A percentile compares a stretch with the other conserved stretches of the same genome.
Conservation (phyloP, 2,113 vertebrate genomes). For the Dryoscopus gambensis region DNA sequence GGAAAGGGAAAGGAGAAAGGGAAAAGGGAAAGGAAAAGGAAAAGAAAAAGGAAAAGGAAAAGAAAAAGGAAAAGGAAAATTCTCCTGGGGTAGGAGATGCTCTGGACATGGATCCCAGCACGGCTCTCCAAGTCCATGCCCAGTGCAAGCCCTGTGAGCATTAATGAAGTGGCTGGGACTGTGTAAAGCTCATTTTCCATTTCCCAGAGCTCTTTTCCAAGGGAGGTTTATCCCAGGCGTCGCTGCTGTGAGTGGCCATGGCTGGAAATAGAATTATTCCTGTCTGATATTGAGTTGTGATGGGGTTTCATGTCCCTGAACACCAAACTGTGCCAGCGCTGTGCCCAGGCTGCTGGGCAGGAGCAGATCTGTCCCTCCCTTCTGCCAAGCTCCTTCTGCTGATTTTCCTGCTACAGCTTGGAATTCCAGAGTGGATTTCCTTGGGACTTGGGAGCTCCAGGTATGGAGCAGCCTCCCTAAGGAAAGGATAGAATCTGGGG, state of each 20-base stretch:
- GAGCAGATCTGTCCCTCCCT: not conserved
- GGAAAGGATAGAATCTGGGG: not conserved
- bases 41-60: not conserved
- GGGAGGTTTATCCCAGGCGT: not conserved
- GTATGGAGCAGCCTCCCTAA: not conserved
- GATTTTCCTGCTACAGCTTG: not conserved
- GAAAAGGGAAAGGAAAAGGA: not conserved
- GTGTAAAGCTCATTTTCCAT: not conserved
- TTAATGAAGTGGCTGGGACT: not conserved
- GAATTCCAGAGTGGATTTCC: not conserved
- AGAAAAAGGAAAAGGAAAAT: too few relatives aligned
- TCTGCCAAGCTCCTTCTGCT: not conserved
- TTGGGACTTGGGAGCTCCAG: not conserved
- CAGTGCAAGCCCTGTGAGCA: not conserved
- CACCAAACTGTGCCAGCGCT: not conserved
- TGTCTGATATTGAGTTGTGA: not conserved
- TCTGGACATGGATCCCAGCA: not conserved
- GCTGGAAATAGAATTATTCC: conserved; percentile 15
- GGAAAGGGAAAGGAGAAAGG: too few relatives aligned
- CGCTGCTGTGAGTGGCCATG: not conserved
- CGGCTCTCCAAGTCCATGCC: not conserved
- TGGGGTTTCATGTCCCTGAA: not conserved
- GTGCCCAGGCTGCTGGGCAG: not conserved
- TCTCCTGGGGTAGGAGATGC: not conserved
- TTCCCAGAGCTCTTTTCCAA: not conserved